These are phyloP conservation scores for Calameuta pallipes DNA, from an alignment of 2,888 invertebrate genomes.

Conservation along the genomic window DNA sequence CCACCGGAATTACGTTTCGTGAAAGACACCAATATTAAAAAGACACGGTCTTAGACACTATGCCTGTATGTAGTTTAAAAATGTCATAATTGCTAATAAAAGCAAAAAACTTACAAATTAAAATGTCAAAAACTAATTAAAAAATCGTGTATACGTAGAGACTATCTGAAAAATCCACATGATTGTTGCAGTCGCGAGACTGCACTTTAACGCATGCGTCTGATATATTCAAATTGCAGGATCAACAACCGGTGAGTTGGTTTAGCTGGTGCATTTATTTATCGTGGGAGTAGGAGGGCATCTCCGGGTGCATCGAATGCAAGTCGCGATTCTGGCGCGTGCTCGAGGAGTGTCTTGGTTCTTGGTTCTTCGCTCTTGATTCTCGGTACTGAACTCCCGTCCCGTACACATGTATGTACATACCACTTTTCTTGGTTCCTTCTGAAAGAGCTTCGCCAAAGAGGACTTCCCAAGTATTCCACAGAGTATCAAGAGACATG, in stretches of 20 bases:
- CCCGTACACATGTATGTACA: neutral
- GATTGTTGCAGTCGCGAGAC: neutral
- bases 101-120: neutral
- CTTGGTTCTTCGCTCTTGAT: constrained; percentile 7
- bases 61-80: neutral
- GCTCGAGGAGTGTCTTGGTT: constrained; percentile 30
- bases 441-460: neutral
- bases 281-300: constrained; percentile 30
- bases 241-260: constrained; percentile 54
- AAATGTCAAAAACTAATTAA: neutral
- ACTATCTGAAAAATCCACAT: neutral
- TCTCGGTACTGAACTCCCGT: neutral
- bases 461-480: neutral
- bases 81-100: neutral
- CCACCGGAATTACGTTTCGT: neutral
- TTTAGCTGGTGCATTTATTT: constrained; percentile 53
- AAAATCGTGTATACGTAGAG: neutral
- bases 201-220: constrained; percentile 19
- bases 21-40: neutral
- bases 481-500: neutral
- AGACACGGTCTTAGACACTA: neutral
- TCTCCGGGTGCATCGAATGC: constrained; percentile 33
- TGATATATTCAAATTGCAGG: constrained; percentile 47
- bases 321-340: constrained; percentile 50
- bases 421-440: constrained; percentile 7